phyloP scores from a whole-genome alignment of 2,113 vertebrate genomes.

The Chaetura pelagica region DNA sequence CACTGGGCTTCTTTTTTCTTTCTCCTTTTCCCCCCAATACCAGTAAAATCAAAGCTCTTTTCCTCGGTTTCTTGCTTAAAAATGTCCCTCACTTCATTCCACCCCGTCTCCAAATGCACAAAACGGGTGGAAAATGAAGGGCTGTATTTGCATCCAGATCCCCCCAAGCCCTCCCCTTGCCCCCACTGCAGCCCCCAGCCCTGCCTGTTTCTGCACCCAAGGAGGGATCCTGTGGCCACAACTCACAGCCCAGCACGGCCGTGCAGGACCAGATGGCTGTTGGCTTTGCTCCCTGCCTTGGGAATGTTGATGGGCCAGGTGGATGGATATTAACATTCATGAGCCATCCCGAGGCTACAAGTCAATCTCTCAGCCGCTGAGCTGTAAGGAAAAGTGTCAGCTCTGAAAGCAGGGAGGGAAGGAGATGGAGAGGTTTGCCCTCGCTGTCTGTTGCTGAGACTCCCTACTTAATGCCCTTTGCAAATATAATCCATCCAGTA shows the following conservation, averaged over 20 bases:
- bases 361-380: conserved; percentile 2
- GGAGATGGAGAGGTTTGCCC: neutral
- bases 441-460: neutral
- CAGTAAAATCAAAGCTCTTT: neutral
- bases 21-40: neutral
- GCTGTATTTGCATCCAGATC: neutral
- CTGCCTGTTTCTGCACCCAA: neutral
- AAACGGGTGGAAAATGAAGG: neutral
- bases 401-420: neutral
- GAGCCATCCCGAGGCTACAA: neutral
- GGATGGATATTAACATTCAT: conserved; percentile 24
- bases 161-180: neutral
- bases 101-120: neutral
- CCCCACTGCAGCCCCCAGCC: neutral
- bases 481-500: neutral
- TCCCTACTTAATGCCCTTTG: neutral
- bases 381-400: conserved; percentile 5
- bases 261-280: neutral
- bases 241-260: neutral
- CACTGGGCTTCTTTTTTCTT: too few relatives aligned
- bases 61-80: neutral
- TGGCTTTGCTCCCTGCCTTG: neutral
- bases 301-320: neutral
- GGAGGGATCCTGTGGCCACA: neutral
- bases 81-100: neutral